Evolutionary conservation across 2,888 invertebrate species (phyloP).

Genomic region (Incurvaria masculella): DNA sequence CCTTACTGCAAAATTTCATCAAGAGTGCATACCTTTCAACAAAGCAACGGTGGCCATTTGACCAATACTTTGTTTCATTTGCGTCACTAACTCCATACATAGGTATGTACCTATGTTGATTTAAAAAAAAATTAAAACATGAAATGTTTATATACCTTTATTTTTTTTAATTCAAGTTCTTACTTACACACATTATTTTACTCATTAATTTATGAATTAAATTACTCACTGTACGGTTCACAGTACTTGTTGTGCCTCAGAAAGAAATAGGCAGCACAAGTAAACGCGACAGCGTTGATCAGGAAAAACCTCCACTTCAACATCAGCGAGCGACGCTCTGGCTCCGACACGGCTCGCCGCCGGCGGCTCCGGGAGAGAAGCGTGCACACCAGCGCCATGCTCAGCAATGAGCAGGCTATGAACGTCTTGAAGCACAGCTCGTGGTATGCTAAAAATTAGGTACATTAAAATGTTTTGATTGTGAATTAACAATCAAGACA

Average conservation of each 20-base stretch:
- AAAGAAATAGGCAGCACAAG: constrained; percentile 83
- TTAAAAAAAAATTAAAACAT: too few species aligned
- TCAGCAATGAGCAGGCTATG: constrained; percentile 77
- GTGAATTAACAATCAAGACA: background rate
- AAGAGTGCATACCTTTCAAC: too few species aligned
- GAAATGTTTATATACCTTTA: too few species aligned
- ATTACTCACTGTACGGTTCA: constrained; percentile 83
- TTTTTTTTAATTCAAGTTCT: too few species aligned
- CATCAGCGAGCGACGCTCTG: constrained; percentile 67
- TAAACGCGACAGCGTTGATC: constrained; percentile 70
- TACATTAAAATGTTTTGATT: too few species aligned
- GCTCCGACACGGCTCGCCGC: constrained; percentile 48
- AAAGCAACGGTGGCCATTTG: too few species aligned
- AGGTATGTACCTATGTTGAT: too few species aligned
- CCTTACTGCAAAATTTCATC: too few species aligned
- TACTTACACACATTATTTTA: too few species aligned
- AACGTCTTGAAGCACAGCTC: constrained; percentile 87
- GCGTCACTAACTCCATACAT: too few species aligned
- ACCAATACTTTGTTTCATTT: too few species aligned
- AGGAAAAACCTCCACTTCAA: constrained; percentile 74
- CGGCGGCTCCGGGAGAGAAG: constrained; percentile 66
- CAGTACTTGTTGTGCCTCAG: constrained; percentile 88
- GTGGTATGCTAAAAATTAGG: constrained; percentile 71
- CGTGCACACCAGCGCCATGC: constrained; percentile 81
- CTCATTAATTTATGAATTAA: too few species aligned